These are phyloP conservation scores for Oscheius sp. DNA, from an alignment of 2,888 invertebrate genomes.

Conservation along the genomic window DNA sequence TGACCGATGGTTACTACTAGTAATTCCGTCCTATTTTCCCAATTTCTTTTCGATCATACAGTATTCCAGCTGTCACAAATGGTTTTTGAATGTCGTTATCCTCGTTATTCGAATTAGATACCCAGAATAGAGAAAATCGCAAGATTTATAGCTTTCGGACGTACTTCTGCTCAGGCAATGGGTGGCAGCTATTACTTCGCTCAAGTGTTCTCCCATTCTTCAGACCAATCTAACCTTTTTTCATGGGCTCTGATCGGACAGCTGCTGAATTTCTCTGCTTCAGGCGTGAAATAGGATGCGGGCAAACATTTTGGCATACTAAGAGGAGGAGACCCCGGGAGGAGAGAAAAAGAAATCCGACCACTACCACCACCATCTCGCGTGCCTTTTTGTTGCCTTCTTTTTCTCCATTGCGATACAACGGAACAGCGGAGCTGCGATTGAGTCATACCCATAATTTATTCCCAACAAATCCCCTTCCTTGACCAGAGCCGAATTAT, in stretches of 20 bases:
- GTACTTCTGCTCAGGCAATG: conserved; percentile 3
- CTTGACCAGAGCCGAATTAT: conserved; percentile 22
- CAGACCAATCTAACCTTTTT: conserved; percentile 23
- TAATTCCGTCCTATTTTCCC: neutral
- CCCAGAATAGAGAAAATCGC: neutral
- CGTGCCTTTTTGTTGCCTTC: conserved; percentile 20
- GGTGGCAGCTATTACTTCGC: conserved; percentile 7
- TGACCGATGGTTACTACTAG: neutral
- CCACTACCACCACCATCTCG: neutral
- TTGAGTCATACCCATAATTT: conserved; percentile 29
- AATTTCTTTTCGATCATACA: neutral
- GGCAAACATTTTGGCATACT: conserved; percentile 34
- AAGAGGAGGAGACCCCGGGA: conserved; percentile 16
- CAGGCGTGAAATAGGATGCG: conserved; percentile 33
- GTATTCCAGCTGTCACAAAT: no score
- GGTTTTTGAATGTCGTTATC: no score
- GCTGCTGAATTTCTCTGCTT: conserved; percentile 13
- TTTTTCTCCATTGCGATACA: conserved; percentile 4
- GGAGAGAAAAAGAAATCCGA: conserved; percentile 18
- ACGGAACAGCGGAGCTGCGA: neutral
- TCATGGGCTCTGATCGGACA: conserved; percentile 14
- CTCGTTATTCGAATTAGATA: conserved; percentile 3
- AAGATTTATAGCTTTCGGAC: conserved; percentile 16
- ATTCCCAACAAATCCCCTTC: conserved; percentile 32
- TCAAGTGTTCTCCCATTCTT: conserved; percentile 5